phyloP scores from a whole-genome alignment of 2,888 invertebrate species.

The Cheilosia urbana region DNA sequence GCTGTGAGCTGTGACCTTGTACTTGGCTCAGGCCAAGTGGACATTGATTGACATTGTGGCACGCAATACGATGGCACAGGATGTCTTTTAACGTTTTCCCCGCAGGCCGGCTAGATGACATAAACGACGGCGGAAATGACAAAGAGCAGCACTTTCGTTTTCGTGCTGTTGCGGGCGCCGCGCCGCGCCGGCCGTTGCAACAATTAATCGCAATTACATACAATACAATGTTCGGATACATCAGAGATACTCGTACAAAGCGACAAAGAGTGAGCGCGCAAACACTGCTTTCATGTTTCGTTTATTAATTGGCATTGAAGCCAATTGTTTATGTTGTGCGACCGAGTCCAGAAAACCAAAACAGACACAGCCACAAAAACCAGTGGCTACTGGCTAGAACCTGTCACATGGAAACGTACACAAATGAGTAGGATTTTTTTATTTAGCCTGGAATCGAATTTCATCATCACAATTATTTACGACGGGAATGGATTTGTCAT shows the following conservation, averaged over 20 bases:
- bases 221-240: slow-evolving; percentile 39
- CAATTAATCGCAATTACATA: slow-evolving; percentile 69
- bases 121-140: slow-evolving; percentile 56
- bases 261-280: slow-evolving; percentile 25
- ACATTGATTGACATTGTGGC: slow-evolving; percentile 42
- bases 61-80: slow-evolving; percentile 67
- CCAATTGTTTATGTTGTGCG: slow-evolving; percentile 63
- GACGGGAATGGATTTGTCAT: slow-evolving; percentile 4
- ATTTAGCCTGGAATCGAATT: slow-evolving; percentile 26
- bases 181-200: slow-evolving; percentile 28
- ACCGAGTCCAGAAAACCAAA: slow-evolving; percentile 46
- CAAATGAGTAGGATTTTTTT: slow-evolving; percentile 38
- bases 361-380: slow-evolving; percentile 27
- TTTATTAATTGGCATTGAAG: slow-evolving; percentile 72
- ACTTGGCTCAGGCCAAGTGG: not conserved
- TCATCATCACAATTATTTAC: not conserved
- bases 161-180: slow-evolving; percentile 26
- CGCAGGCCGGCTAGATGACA: slow-evolving; percentile 37
- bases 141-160: slow-evolving; percentile 62
- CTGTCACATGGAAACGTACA: slow-evolving; percentile 27
- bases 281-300: slow-evolving; percentile 58
- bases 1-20: slow-evolving; percentile 27
- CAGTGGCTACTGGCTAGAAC: slow-evolving; percentile 49
- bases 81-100: slow-evolving; percentile 52
- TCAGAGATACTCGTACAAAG: slow-evolving; percentile 1